Evolutionary conservation across 2,113 vertebrate genomes (phyloP).

Genomic region (Pollimyrus isidori): DNA sequence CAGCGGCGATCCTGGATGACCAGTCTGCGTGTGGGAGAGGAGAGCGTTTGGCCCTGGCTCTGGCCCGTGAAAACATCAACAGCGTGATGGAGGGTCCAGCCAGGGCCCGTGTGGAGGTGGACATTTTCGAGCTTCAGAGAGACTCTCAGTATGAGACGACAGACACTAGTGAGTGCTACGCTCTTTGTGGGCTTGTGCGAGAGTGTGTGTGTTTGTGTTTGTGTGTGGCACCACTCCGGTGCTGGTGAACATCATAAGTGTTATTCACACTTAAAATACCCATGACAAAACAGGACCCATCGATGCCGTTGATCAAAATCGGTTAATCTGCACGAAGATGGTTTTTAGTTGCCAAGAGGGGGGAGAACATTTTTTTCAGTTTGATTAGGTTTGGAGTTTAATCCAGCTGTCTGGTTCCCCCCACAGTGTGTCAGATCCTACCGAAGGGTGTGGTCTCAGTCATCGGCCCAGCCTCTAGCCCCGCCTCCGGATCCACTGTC

Average conservation of each 20-base stretch:
- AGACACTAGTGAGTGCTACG: conserved; percentile 73
- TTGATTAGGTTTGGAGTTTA: conserved; percentile 13
- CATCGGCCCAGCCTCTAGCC: conserved; percentile 78
- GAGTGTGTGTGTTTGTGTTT: neutral
- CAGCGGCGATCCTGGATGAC: conserved; percentile 71
- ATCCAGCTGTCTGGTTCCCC: neutral
- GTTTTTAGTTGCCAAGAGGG: conserved; percentile 21
- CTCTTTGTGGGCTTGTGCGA: neutral
- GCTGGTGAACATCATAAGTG: neutral
- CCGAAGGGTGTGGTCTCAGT: conserved; percentile 81
- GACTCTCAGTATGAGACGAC: conserved; percentile 87
- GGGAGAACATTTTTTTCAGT: conserved; percentile 6
- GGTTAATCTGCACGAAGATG: conserved; percentile 23
- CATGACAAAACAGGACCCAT: conserved; percentile 20
- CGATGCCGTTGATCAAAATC: conserved; percentile 30
- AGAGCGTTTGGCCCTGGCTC: conserved; percentile 74
- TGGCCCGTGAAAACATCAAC: conserved; percentile 82
- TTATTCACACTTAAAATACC: neutral
- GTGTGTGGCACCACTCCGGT: neutral
- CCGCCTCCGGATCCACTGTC: conserved; percentile 77
- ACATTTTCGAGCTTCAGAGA: conserved; percentile 78
- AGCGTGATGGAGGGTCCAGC: conserved; percentile 68
- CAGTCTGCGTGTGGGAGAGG: conserved; percentile 75
- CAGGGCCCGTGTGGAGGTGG: conserved; percentile 77
- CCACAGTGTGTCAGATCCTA: conserved; percentile 80